Conservation (phyloP, 2,797 vertebrate species). For the Passerculus sandwichensis region DNA sequence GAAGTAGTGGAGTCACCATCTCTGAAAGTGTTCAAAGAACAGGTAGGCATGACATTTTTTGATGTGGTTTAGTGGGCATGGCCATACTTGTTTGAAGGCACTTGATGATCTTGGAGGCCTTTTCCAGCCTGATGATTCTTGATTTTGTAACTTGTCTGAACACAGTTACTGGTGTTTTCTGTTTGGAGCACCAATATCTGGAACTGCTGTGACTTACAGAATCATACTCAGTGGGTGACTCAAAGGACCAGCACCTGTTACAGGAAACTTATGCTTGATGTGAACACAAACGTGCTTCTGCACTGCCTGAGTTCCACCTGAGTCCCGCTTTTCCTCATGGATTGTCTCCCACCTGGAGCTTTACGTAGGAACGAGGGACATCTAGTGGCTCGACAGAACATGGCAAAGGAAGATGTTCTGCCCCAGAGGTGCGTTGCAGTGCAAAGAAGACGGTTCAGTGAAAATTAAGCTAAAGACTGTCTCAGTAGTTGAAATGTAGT, state of each 20-base stretch:
- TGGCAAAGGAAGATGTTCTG: not conserved
- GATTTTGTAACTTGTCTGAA: not conserved
- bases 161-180: not conserved
- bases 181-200: not conserved
- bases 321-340: not conserved
- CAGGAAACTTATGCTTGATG: not conserved
- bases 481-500: not conserved
- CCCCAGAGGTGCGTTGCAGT: not conserved
- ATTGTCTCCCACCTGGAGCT: not conserved
- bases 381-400: conserved; percentile 24
- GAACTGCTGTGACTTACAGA: not conserved
- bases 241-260: not conserved
- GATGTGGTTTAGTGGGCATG: not conserved
- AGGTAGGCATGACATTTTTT: not conserved
- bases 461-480: not conserved
- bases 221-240: not conserved
- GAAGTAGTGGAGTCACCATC: not conserved
- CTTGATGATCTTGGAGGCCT: not conserved
- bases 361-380: conserved; percentile 28
- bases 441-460: not conserved
- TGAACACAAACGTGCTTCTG: not conserved
- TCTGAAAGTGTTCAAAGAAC: not conserved
- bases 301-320: not conserved
- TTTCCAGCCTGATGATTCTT: not conserved
- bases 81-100: not conserved